Evolutionary conservation across 2,113 vertebrate species (phyloP), one percentile per base, ranked within the genome.

Genomic region (Ranitomeya imitator): DNA sequence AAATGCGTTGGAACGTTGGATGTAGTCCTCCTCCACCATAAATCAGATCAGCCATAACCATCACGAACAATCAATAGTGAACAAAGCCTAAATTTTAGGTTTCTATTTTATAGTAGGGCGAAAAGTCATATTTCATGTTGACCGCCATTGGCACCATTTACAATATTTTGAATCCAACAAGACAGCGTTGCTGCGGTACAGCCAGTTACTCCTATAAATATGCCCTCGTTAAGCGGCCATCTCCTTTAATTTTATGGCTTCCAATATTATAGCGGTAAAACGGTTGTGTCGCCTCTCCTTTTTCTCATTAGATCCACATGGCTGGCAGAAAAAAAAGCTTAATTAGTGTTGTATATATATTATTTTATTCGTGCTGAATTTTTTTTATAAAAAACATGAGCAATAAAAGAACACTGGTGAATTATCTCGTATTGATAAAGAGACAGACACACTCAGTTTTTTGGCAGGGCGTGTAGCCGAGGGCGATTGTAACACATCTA

Each of bases 401-500:
- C 19, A 15, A 55, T 45, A 86, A 26, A 45, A 69, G 37, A 51
- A 65, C 59, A 52, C 54, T 82, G 67, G 21, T 88, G 65, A 88
- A 45, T 52, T 26, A 82, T 31, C 52, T 51, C 79, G 61, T 82
- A 88, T 82, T 60, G 86, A 74, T 82, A 45, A 51, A 57, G 45
- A 87, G 79, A 74, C 26, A 82, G 55, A 88, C 37, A 87, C 23
- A 86, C 65, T 54, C 26, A 77, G 15, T 80, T 21, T 21, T 65
- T 31, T 79, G 85, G 45, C 61, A 55, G 85, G 63, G 85, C 51
- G 59, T 54, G 60, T 88, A 23, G 79, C 86, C 78, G 57, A 23
- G 31, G 69, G 86, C 79, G 14, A 74, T 82, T 81, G 67, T 87
- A 59, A 26, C 79, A 88, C 79, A 88, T 82, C 67, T 88, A 82